These are phyloP conservation scores for Drosophila sp. DNA, from an alignment of 1,140 invertebrate genomes.

Conservation along the genomic window DNA sequence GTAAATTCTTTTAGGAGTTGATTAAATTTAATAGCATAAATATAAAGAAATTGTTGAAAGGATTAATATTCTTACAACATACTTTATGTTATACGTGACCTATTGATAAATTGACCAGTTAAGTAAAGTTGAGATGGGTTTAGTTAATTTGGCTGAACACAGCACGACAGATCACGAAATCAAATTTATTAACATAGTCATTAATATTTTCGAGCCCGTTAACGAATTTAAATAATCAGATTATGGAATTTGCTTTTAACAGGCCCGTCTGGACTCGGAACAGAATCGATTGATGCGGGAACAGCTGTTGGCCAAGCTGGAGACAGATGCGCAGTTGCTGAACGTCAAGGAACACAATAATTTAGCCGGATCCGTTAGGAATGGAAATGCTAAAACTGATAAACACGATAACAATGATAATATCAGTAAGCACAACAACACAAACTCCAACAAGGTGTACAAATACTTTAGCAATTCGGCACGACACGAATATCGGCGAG, in stretches of 20 bases:
- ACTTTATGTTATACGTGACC: too few species aligned
- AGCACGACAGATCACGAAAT: too few species aligned
- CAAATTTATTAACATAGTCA: neutral
- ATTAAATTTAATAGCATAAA: too few species aligned
- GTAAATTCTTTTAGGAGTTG: too few species aligned
- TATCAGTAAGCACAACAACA: constrained; percentile 30
- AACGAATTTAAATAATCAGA: too few species aligned
- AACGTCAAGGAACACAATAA: constrained; percentile 57
- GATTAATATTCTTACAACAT: too few species aligned
- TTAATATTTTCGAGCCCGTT: too few species aligned
- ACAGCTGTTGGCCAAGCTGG: constrained; percentile 73
- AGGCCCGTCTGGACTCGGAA: constrained; percentile 72
- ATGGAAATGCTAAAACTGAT: constrained; percentile 1
- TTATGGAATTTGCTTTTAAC: constrained; percentile 3
- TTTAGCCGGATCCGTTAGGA: constrained; percentile 29
- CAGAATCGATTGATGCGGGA: constrained; percentile 74
- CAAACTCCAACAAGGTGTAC: constrained; percentile 71
- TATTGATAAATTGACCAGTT: too few species aligned
- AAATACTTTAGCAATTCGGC: constrained; percentile 83
- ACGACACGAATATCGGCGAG: constrained; percentile 69
- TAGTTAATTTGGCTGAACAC: too few species aligned
- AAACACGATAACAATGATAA: constrained; percentile 32
- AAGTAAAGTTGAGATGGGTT: too few species aligned
- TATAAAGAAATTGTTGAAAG: too few species aligned
- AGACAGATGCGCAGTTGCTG: constrained; percentile 71